Evolutionary conservation across 2,113 vertebrate species (phyloP), one percentile per base, ranked within the genome.

Genomic region (Phalacrocorax aristotelis): DNA sequence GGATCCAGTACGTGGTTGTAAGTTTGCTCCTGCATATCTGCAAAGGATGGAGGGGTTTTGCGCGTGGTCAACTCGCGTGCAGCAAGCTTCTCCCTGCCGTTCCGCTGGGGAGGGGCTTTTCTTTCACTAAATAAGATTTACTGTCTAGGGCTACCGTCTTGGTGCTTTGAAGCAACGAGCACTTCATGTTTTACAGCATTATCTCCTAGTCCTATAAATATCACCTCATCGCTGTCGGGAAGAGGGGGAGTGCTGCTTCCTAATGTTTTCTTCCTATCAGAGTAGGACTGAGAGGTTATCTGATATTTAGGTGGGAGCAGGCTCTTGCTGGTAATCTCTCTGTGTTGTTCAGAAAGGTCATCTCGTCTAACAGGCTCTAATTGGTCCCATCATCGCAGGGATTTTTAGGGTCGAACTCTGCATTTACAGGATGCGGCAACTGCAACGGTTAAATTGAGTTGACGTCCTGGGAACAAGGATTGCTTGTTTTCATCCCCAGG

Each of bases 21-120:
- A 13, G 23, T 72, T n/a, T 19, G 1, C n/a, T 46, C 32, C 60
- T 1, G 2, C 2, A 0, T 12, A 25, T 26, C 46, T 27, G 18
- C 46, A 5, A 18, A n/a, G 57, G 30, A 21, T 2, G 15, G 38
- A 52, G 13, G n/a, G 72, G 22, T 60, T 90, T 36, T 11, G 25
- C 0, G 25, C 17, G 6, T 13, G 42, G 34, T 26, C 49, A 11
- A 13, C 12, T 40, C 2, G 25, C 11, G 1, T 9, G 27, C 78
- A 23, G 71, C 49, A 15, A 71, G 10, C 66, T n/a, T 74, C 25
- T 81, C 75, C 49, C 49, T 21, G 32, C 62, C 8, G 15, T 27
- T 36, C 62, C 10, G 27, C 54, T 22, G 38, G 38, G 34, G 44
- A 23, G 26, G 12, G 18, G 7, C 8, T 6, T 19, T 55, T 26